These are phyloP conservation scores for Callitettix versicolor DNA, from an alignment of 1,140 invertebrate species.

Conservation along the genomic window DNA sequence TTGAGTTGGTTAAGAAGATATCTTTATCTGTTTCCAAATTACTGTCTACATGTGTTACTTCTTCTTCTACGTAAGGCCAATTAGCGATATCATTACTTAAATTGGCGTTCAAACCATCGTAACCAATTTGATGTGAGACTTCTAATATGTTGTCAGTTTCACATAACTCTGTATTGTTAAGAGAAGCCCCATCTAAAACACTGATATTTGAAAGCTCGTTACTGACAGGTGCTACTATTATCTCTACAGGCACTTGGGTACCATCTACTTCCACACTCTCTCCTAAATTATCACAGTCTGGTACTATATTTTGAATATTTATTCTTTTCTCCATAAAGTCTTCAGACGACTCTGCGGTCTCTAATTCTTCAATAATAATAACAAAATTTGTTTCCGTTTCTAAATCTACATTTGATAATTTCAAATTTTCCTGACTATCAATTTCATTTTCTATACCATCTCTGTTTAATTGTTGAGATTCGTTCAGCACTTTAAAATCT, in stretches of 20 bases:
- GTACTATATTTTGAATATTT: no score
- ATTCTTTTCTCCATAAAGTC: no score
- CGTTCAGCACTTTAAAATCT: not conserved
- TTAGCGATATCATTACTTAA: constrained; percentile 5
- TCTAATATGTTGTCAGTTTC: no score
- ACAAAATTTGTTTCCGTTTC: constrained; percentile 6
- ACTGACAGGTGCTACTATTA: no score
- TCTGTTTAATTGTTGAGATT: not conserved
- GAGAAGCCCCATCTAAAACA: no score
- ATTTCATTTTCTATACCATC: not conserved
- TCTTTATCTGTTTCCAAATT: not conserved
- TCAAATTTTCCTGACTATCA: not conserved
- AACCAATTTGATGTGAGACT: not conserved
- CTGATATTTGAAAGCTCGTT: no score
- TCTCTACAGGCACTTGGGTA: no score
- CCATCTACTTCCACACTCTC: no score
- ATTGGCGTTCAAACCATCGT: constrained; percentile 7
- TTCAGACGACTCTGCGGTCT: not conserved
- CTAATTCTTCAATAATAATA: constrained; percentile 9
- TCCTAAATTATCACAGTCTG: no score
- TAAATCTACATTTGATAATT: not conserved
- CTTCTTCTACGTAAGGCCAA: constrained; percentile 9
- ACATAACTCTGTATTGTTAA: no score
- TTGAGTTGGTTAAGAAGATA: no score
- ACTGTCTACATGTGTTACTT: constrained; percentile 1